A percentile compares a stretch with the other conserved stretches of the same genome.
Evolutionary conservation across 2,888 invertebrate genomes (phyloP).

Genomic region (Acrobasis repandana): DNA sequence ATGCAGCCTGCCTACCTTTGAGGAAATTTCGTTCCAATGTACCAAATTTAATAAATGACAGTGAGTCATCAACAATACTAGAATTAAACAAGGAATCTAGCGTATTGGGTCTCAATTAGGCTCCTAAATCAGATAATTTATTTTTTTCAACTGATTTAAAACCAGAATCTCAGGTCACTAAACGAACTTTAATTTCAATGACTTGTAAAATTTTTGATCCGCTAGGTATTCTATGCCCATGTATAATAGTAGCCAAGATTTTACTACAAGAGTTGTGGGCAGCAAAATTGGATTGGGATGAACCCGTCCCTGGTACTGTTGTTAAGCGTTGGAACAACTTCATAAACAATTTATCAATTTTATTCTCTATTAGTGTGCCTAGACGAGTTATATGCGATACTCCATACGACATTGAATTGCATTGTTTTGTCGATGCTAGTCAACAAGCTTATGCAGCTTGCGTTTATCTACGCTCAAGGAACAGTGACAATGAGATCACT

Average conservation of each 20-base stretch:
- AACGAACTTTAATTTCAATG: neutral
- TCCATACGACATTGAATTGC: neutral
- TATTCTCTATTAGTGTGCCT: neutral
- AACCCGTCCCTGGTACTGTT: neutral
- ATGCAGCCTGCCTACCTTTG: neutral
- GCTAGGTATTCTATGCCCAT: neutral
- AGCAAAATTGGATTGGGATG: conserved; percentile 3
- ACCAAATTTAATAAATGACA: neutral
- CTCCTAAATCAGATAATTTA: neutral
- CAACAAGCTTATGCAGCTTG: neutral
- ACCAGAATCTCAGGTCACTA: neutral
- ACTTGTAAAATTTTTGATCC: conserved; percentile 9
- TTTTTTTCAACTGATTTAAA: neutral
- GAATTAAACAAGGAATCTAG: neutral
- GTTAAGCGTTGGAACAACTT: neutral
- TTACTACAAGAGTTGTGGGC: neutral
- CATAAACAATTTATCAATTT: neutral
- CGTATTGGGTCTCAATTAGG: neutral
- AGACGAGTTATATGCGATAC: neutral
- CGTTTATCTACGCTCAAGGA: neutral
- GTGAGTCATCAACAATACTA: neutral
- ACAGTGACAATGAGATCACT: neutral
- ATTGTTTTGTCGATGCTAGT: conserved; percentile 5
- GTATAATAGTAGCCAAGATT: neutral
- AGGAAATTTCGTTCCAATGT: neutral